Percentiles rank a stretch among this genome's conserved stretches.
phyloP scores from a whole-genome alignment of 2,888 invertebrate genomes.

The Augochlorella aurata region DNA sequence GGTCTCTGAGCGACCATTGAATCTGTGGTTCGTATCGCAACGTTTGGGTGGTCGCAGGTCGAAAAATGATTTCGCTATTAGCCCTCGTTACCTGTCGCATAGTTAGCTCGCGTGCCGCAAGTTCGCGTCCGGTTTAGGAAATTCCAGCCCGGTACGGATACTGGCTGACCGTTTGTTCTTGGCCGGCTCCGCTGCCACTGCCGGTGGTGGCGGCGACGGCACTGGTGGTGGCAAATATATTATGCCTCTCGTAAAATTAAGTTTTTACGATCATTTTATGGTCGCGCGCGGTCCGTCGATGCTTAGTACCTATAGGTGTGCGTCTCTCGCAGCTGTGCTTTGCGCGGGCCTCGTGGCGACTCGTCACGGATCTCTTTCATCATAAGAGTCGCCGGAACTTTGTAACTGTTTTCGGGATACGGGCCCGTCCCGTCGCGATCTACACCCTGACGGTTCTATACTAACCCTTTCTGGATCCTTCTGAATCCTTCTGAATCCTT shows the following conservation, averaged over 20 bases:
- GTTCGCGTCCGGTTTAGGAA: constrained; percentile 57
- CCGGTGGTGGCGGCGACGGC: constrained; percentile 48
- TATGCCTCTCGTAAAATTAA: constrained; percentile 82
- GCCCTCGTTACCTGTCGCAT: neutral
- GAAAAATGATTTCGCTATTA: constrained; percentile 4
- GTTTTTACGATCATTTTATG: constrained; percentile 82
- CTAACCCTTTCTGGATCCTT: neutral
- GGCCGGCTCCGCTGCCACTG: constrained; percentile 37
- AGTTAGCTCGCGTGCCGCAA: constrained; percentile 40
- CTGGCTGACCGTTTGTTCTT: constrained; percentile 69
- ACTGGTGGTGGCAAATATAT: constrained; percentile 81
- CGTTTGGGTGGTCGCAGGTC: neutral
- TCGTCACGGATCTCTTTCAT: constrained; percentile 71
- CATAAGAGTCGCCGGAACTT: constrained; percentile 59
- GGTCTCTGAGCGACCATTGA: neutral
- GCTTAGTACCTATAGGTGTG: constrained; percentile 73
- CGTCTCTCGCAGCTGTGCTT: constrained; percentile 70
- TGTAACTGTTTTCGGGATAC: constrained; percentile 52
- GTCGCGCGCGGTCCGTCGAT: constrained; percentile 79
- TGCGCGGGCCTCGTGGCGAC: constrained; percentile 62
- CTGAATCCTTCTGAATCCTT: neutral
- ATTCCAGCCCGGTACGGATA: constrained; percentile 59
- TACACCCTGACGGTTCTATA: neutral
- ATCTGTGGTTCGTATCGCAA: neutral
- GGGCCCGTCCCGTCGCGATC: constrained; percentile 11